Evolutionary conservation across 2,797 vertebrate species (phyloP), one percentile per base, ranked within the genome.

Genomic region (Diplodus sargus): DNA sequence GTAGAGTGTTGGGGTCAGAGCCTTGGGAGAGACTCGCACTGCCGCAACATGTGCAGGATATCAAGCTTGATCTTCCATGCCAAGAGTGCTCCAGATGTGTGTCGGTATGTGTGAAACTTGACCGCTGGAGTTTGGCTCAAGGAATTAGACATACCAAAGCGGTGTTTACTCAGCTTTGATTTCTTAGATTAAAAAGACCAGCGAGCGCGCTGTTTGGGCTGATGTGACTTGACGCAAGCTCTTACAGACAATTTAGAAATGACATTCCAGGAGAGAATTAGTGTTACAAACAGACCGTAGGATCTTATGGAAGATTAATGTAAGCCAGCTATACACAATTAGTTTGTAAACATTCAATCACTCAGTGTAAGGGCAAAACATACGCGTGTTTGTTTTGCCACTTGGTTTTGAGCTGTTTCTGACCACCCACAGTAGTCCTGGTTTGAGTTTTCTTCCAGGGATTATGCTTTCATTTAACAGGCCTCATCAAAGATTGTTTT

Each of bases 151-250:
- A 88, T 90, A 85, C 91, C 87, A 84, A 85, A 84, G 88, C 67
- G 3, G 54, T 93, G 93, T 95, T 96, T 96, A 94, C 90, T 88
- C 90, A 90, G 89, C 89, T 93, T 94, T 94, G 90, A 95, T 95
- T 93, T 89, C 83, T 72, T 73, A 85, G 92, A 94, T 95, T 94
- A 91, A 90, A 91, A 91, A 78, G 88, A 88, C 63, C 87, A 89
- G 81, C 76, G 25, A 85, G 80, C 23, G 10, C 74, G 16, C 65
- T 78, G 83, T 82, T 87, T 52, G 83, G 70, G 78, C 75, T 79
- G 83, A 85, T 84, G 86, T 53, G 78, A 89, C 83, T 79, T 28
- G 66, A 90, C 84, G 90, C 60, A 17, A 65, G 61, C 78, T 84
- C 82, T 73, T 30, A n/a, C 84, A 83, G 80, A 72, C 80, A 76